These are phyloP conservation scores for Piaya cayana DNA, from an alignment of 2,113 vertebrate genomes.

Conservation along the genomic window DNA sequence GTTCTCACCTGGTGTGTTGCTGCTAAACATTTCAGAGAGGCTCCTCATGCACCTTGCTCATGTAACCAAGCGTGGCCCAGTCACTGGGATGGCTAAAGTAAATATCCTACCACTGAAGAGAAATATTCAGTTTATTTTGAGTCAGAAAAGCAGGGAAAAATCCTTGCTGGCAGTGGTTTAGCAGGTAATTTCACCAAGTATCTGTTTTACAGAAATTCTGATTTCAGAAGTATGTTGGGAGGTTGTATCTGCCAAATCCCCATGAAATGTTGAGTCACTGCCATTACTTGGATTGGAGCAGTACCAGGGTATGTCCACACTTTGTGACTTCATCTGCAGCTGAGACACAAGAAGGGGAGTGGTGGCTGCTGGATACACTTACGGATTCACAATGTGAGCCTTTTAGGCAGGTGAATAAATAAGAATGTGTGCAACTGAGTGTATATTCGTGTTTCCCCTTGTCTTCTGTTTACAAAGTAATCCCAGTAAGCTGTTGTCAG, in stretches of 20 bases:
- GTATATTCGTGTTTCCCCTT: background rate
- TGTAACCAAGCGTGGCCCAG: background rate
- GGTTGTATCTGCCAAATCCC: background rate
- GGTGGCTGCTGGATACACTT: background rate
- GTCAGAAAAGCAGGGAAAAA: background rate
- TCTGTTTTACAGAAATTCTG: background rate
- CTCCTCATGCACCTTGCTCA: background rate
- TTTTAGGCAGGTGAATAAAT: background rate
- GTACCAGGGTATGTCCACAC: background rate
- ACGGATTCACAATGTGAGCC: background rate
- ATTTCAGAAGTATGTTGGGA: background rate
- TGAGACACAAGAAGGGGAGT: background rate
- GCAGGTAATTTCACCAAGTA: background rate
- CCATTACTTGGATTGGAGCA: background rate
- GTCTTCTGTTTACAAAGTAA: slow-evolving; percentile 8
- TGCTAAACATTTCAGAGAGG: background rate
- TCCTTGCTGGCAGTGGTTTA: background rate
- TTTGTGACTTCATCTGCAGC: fast-evolving
- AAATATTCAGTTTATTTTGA: background rate
- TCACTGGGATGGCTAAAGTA: background rate
- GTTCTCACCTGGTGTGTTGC: background rate
- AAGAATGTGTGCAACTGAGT: background rate
- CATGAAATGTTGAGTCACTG: background rate
- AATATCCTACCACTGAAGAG: background rate
- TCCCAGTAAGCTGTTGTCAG: slow-evolving; percentile 10